These are phyloP conservation scores for Ophion costatus DNA, from an alignment of 2,888 invertebrate genomes.

Conservation along the genomic window DNA sequence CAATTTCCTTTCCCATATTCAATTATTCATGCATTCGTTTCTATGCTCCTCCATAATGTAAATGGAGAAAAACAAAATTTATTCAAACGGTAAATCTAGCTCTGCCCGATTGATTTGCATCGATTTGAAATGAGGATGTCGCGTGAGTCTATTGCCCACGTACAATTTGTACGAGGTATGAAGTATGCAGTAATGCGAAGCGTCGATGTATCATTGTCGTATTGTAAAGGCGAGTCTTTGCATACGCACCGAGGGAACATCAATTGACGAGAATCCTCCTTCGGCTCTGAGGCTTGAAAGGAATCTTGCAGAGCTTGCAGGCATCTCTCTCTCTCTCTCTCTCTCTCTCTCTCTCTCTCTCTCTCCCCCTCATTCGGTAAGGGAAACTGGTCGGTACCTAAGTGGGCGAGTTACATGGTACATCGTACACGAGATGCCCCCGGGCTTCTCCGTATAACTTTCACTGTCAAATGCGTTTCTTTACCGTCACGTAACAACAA, in stretches of 20 bases:
- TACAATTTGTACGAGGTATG: not conserved
- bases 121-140: not conserved
- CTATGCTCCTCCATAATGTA: not conserved
- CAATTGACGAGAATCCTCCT: not conserved
- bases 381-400: constrained; percentile 40
- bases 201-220: constrained; percentile 3
- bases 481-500: constrained; percentile 71
- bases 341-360: not conserved
- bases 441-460: constrained; percentile 73
- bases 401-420: constrained; percentile 27
- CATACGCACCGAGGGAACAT: not conserved
- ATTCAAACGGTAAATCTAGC: not conserved
- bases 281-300: not conserved
- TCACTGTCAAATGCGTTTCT: constrained; percentile 75
- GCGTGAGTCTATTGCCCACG: not conserved
- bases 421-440: constrained; percentile 53
- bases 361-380: constrained; percentile 45
- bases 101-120: not conserved
- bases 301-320: not conserved
- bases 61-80: not conserved
- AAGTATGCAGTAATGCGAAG: not conserved
- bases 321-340: not conserved
- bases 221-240: not conserved
- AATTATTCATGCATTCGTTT: not conserved
- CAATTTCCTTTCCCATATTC: constrained; percentile 16